phyloP scores from a whole-genome alignment of 2,888 invertebrate genomes.

The Mythimna pallens region DNA sequence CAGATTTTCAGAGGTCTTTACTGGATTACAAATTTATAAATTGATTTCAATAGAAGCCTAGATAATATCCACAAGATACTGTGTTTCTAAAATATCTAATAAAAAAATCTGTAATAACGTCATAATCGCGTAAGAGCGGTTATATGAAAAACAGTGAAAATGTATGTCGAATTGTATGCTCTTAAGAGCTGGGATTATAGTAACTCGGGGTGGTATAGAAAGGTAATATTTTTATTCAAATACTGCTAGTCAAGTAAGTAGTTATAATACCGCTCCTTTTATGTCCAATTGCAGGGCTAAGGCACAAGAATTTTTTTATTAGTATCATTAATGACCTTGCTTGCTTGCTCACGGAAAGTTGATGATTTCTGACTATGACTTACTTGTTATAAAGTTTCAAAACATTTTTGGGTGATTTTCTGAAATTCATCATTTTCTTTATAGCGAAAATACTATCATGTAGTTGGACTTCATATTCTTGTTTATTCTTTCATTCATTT shows the following conservation, averaged over 20 bases:
- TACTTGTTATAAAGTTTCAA: neutral
- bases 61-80: too few relatives aligned
- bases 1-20: too few relatives aligned
- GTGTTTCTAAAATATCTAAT: too few relatives aligned
- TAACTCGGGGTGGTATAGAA: neutral
- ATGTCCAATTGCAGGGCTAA: too few relatives aligned
- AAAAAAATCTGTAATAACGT: too few relatives aligned
- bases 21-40: too few relatives aligned
- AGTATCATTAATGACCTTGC: neutral
- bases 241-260: neutral
- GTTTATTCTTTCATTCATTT: neutral
- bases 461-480: neutral
- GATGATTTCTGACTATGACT: neutral
- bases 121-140: too few relatives aligned
- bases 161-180: too few relatives aligned
- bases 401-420: neutral
- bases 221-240: too few relatives aligned
- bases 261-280: neutral
- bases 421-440: constrained; percentile 2
- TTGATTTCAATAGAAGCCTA: too few relatives aligned
- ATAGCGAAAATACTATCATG: neutral
- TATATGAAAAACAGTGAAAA: too few relatives aligned
- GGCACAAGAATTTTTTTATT: too few relatives aligned
- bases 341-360: neutral
- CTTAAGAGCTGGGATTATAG: neutral